Base-by-base conservation (phyloP, 2,888 invertebrate genomes). In the Syritta pipiens region DNA sequence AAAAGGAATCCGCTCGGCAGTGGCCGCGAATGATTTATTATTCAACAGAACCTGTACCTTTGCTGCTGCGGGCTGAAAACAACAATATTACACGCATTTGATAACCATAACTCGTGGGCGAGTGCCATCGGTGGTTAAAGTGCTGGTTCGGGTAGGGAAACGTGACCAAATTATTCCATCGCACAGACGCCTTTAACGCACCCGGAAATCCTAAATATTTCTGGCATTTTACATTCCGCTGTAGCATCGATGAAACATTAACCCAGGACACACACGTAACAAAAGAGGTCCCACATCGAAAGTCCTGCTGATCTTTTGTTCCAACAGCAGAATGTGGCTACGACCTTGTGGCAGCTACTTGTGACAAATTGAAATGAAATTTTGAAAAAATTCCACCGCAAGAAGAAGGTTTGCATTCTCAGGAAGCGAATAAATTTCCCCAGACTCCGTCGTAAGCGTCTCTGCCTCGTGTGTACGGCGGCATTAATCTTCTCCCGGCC, bases 1-100 rank as follows among this genome's bases (percentile, higher is more conserved):
- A 49, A 17, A 19, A 44, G 59, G 71, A 59, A 48, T 63, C 37
- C 37, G 26, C 30, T n/a, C 44, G 63, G 10, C 53, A 57, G 51
- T 55, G 30, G 48, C 22, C 19, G 20, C 46, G 19, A 53, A 65
- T 77, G 77, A 77, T 77, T 77, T 77, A 77, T 77, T 60, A 32
- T 72, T 76, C 51, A 53, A 20, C 30, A 60, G 69, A 44, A 60
- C 32, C n/a, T n/a, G n/a, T n/a, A 24, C 44, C 4, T 22, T 40
- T 30, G n/a, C 24, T 26, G 49, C 20, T n/a, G 9, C 53, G 26
- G 19, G 22, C 10, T 57, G 42, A 19, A 57, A 20, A 51, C 42
- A 59, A 22, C 19, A 51, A 57, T 35, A 48, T 51, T 51, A 69
- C 59, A 60, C 42, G 51, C 69, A 59, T 32, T 69, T 57, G 55